Percentiles rank a stretch among this genome's conserved stretches.
These are phyloP conservation scores for Monochamus saltuarius DNA, from an alignment of 1,140 invertebrate genomes.

Conservation along the genomic window DNA sequence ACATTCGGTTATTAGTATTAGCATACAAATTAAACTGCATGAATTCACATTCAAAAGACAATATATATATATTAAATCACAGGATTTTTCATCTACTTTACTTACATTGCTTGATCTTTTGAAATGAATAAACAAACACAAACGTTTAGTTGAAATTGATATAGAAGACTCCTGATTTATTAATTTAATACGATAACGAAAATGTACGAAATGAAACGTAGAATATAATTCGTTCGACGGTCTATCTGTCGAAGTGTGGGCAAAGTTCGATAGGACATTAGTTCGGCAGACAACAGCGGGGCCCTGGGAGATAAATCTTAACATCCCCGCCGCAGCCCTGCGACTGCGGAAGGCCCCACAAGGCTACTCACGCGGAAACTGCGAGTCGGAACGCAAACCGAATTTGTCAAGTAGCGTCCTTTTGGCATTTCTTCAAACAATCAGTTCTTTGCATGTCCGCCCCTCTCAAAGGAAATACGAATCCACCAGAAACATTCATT, in stretches of 20 bases:
- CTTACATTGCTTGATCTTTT: too few species aligned
- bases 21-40: too few species aligned
- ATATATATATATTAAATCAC: too few species aligned
- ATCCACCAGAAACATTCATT: conserved; percentile 17
- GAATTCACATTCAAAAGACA: too few species aligned
- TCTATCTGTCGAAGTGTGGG: conserved; percentile 10
- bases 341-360: conserved; percentile 22
- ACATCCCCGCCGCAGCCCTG: conserved; percentile 2
- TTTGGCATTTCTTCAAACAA: conserved; percentile 42
- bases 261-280: conserved; percentile 13
- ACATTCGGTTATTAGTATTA: too few species aligned
- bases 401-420: conserved; percentile 46
- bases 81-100: too few species aligned
- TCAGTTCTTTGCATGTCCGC: conserved; percentile 32
- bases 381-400: conserved; percentile 46
- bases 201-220: too few species aligned
- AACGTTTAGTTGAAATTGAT: too few species aligned
- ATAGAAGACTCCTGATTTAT: too few species aligned
- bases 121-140: too few species aligned
- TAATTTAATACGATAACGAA: too few species aligned
- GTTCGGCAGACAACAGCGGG: conserved; percentile 10
- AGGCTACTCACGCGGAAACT: conserved; percentile 42
- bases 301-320: conserved; percentile 34
- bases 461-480: conserved; percentile 19
- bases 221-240: neutral